Evolutionary conservation across 2,113 vertebrate species (phyloP).

Genomic region (Poeciliopsis retropinna): DNA sequence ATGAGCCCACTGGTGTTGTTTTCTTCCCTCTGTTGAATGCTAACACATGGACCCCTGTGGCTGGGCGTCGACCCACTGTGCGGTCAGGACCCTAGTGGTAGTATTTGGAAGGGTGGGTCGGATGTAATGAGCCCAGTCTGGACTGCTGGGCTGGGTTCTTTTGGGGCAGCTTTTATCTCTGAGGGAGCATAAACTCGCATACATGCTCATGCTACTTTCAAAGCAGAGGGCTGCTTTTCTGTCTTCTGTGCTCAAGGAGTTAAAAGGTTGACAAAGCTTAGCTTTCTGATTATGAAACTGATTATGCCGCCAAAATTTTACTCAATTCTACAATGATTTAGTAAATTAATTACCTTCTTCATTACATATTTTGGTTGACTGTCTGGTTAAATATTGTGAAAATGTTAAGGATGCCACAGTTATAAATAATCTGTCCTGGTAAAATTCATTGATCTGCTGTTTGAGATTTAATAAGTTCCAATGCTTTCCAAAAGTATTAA

Average conservation of each 20-base stretch:
- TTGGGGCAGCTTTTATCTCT: constrained; percentile 30
- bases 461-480: neutral
- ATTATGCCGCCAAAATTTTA: constrained; percentile 14
- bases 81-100: constrained; percentile 65
- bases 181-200: constrained; percentile 20
- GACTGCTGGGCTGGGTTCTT: constrained; percentile 60
- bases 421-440: neutral
- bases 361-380: neutral
- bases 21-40: constrained; percentile 75
- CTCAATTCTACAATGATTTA: neutral
- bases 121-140: constrained; percentile 72
- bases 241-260: constrained; percentile 48
- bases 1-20: constrained; percentile 71
- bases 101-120: constrained; percentile 51
- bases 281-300: constrained; percentile 3
- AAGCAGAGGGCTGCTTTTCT: constrained; percentile 36
- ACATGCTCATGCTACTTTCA: constrained; percentile 37
- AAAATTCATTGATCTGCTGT: neutral
- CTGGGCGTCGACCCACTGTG: constrained; percentile 65
- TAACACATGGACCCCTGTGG: constrained; percentile 65
- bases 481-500: neutral
- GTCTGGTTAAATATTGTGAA: neutral
- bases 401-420: neutral
- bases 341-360: neutral
- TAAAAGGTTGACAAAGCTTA: constrained; percentile 12